Conservation (phyloP, 2,113 vertebrate species). For the Carassius auratus region DNA sequence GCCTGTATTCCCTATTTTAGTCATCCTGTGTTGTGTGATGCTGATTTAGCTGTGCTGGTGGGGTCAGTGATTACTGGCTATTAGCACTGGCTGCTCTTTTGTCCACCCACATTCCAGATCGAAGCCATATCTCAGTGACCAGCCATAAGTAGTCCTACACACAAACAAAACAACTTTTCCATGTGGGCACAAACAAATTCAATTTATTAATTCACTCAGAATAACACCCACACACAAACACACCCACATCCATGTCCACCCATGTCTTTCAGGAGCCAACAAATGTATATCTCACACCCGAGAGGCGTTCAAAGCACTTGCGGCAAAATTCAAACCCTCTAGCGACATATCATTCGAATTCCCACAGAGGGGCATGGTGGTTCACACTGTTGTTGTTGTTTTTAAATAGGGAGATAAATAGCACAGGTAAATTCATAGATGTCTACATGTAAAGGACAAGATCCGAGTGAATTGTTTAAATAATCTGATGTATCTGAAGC, state of each 20-base stretch:
- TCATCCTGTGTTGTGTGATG: constrained; percentile 24
- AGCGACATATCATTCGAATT: constrained; percentile 49
- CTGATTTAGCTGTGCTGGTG: constrained; percentile 62
- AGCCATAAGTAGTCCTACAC: constrained; percentile 12
- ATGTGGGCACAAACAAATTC: constrained; percentile 15
- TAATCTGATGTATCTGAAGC: background rate
- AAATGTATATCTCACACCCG: constrained; percentile 26
- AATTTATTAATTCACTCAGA: constrained; percentile 3
- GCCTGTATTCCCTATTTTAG: constrained; percentile 18
- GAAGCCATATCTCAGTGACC: constrained; percentile 48
- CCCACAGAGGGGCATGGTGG: background rate
- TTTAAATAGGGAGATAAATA: background rate
- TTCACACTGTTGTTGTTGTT: background rate
- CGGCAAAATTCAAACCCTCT: constrained; percentile 55
- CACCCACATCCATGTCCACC: constrained; percentile 35
- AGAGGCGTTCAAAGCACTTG: constrained; percentile 34
- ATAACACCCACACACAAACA: constrained; percentile 31
- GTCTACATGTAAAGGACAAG: background rate
- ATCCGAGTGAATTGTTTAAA: background rate
- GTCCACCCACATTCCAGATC: constrained; percentile 53
- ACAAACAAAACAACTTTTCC: constrained; percentile 31
- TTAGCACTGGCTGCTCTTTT: constrained; percentile 48
- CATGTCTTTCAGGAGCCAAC: constrained; percentile 22
- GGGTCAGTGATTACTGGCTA: constrained; percentile 58
- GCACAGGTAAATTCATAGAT: background rate